Evolutionary conservation across 2,797 vertebrate species (phyloP), one percentile per base, ranked within the genome.

Genomic region (Gymnopithys bicolor): DNA sequence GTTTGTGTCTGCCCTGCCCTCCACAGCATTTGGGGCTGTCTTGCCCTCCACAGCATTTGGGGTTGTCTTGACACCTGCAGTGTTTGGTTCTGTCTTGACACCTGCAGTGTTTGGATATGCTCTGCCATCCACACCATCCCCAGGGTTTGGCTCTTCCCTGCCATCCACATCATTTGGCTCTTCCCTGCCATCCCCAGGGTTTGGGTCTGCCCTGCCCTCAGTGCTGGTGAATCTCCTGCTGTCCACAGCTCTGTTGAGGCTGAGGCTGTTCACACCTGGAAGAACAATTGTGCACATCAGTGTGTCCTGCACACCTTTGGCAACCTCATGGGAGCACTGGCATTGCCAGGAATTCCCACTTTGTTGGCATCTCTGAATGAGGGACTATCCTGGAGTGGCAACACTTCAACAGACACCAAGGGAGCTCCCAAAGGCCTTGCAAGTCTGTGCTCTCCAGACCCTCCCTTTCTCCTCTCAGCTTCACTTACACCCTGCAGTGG

Each of bases 161-260:
- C 13, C 8, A 28, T 49, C 39, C 10, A 4, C 7, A 41, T 7
- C 43, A 43, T 39, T n/a, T 8, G 63, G n/a, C 3, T 45, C 19
- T 28, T n/a, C 11, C n/a, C 14, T 5, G 3, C 13, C 8, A 30
- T 49, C 39, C 10, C 4, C 6, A 41, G 23, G 5, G 1, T 17
- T 22, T 9, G 10, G 8, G 10, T 28, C 69, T 35, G 33, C 33
- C 11, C 5, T 1, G 17, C 5, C 21, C 30, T 5, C 64, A 19
- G 51, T 0, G 1, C 45, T 13, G 25, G 60, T 6, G 0, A 77
- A 68, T 43, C 62, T 88, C 69, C 78, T 45, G 35, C 49, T 62
- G 64, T 28, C 37, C 59, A 56, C 13, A 28, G 49, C 16, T 1
- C 78, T 28, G 56, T 9, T 76, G 27, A 62, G 27, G 32, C 19